Percentiles rank a stretch among this genome's conserved stretches.
Conservation (phyloP, 2,888 invertebrate genomes). For the Drosophila falleni region DNA sequence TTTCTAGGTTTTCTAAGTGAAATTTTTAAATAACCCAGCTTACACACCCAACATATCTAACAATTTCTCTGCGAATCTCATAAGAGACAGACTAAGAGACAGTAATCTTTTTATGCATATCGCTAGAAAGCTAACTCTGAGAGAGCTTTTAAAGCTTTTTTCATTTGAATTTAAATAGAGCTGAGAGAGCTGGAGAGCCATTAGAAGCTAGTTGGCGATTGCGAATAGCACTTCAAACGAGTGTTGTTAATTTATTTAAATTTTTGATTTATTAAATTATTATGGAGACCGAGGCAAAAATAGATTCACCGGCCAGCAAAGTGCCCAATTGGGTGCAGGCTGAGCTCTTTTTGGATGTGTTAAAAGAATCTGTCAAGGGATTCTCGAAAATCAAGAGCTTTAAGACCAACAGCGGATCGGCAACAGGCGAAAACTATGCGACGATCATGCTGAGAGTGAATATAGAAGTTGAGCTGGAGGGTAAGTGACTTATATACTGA, state of each 20-base stretch:
- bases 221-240: neutral
- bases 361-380: slow-evolving; percentile 32
- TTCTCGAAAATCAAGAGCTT: slow-evolving; percentile 52
- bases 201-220: slow-evolving; percentile 20
- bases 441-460: slow-evolving; percentile 76
- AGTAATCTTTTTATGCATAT: neutral
- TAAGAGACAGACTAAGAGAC: neutral
- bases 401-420: slow-evolving; percentile 56
- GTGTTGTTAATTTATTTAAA: slow-evolving; percentile 2
- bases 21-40: neutral
- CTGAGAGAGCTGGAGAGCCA: neutral
- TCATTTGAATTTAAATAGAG: neutral
- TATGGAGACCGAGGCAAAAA: slow-evolving; percentile 41
- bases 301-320: slow-evolving; percentile 7
- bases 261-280: slow-evolving; percentile 6
- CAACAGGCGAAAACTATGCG: slow-evolving; percentile 80
- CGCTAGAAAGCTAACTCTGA: neutral
- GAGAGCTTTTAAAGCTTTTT: slow-evolving; percentile 25
- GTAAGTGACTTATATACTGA: slow-evolving; percentile 44
- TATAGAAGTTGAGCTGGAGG: slow-evolving; percentile 69
- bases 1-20: neutral
- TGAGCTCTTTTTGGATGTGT: slow-evolving; percentile 38
- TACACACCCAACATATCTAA: neutral
- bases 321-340: slow-evolving; percentile 52
- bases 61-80: neutral